Evolutionary conservation across 2,113 vertebrate species (phyloP).

Genomic region (Corythoichthys haematopterus): DNA sequence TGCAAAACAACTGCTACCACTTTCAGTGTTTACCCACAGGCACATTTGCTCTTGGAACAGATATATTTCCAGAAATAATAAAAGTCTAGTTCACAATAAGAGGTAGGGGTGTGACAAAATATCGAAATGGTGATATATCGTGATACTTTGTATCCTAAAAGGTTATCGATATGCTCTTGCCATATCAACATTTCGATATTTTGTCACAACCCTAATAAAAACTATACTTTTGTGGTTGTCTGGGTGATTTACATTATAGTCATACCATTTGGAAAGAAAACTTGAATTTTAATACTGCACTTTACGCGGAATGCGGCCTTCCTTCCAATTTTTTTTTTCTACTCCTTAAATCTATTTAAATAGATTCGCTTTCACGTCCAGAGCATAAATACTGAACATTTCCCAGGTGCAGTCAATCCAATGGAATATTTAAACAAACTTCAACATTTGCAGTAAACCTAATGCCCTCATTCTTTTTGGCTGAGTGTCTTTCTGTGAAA

Average conservation of each 20-base stretch:
- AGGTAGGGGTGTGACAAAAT: background rate
- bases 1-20: conserved; percentile 10
- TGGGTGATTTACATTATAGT: no score
- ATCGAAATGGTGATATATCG: no score
- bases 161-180: no score
- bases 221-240: no score
- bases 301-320: background rate
- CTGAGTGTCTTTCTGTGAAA: conserved; percentile 6
- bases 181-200: no score
- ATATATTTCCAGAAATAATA: background rate
- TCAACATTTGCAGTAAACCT: conserved; percentile 6
- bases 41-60: background rate
- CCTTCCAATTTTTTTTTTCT: background rate
- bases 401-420: background rate
- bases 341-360: background rate
- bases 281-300: background rate
- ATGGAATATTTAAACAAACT: conserved; percentile 17
- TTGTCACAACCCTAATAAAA: no score
- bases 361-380: background rate
- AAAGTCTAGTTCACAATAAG: background rate
- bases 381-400: background rate
- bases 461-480: background rate
- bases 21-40: background rate
- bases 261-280: background rate
- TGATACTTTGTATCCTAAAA: no score